phyloP scores from a whole-genome alignment of 2,888 invertebrate genomes.

The Orchesella flavescens region DNA sequence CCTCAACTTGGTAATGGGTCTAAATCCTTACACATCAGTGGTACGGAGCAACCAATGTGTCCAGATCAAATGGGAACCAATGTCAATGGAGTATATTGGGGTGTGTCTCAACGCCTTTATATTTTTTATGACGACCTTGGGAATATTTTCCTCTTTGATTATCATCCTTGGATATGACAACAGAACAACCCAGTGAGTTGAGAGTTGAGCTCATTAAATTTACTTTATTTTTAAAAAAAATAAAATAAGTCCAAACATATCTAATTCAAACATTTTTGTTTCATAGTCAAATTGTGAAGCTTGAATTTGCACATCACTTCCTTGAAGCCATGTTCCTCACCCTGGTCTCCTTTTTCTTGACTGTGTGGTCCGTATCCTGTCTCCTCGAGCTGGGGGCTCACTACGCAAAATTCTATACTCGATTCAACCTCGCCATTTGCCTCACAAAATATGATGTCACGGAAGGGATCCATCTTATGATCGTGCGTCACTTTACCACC shows the following conservation, averaged over 20 bases:
- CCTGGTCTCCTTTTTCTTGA: not conserved
- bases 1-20: not conserved
- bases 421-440: too few relatives aligned
- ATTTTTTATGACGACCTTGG: not conserved
- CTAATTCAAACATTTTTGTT: not conserved
- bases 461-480: not conserved
- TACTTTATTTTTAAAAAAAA: too few relatives aligned
- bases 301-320: not conserved
- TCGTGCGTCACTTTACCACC: not conserved
- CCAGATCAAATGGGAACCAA: too few relatives aligned
- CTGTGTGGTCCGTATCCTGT: not conserved
- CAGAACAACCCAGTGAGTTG: not conserved
- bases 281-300: not conserved
- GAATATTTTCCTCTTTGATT: not conserved
- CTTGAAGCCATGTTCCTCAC: too few relatives aligned
- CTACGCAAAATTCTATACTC: not conserved
- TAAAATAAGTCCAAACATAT: not conserved
- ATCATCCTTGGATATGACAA: too few relatives aligned
- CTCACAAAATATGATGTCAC: not conserved
- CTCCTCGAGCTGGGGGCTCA: not conserved
- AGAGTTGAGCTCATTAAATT: not conserved
- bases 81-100: too few relatives aligned
- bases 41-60: too few relatives aligned
- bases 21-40: not conserved
- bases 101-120: not conserved